Base-by-base conservation (phyloP, 2,797 vertebrate genomes). In the Petrocephalus schoutedeni region DNA sequence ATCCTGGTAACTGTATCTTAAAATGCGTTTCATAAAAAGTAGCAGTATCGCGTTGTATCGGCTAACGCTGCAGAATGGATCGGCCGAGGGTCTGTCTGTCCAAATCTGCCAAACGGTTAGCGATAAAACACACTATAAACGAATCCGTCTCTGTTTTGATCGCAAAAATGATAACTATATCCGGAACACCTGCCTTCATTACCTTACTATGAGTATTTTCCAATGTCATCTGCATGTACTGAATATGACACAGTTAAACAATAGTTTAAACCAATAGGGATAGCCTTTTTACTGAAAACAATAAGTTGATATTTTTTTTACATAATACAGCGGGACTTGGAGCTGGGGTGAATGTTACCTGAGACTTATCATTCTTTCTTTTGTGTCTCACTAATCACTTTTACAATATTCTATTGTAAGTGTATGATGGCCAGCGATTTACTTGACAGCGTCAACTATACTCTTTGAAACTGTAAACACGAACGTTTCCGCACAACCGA, bases 1-100 rank as follows among this genome's bases (percentile, higher is more conserved):
- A 95, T 96, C 95, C 94, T 96, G 95, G 95, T 95, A 94, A 94
- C 95, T 94, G 95, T 95, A 96, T 96, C 94, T 95, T 96, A 95
- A 96, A 96, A 96, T 95, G 94, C 93, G 94, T 94, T 95, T 90
- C 58, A 89, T 92, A 93, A 93, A 93, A 92, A 89, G 91, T 91
- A 86, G 90, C 90, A 92, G 92, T 28, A 10, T 54, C 45, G 45
- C 12, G 51, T 54, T 28, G 80, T 94, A 92, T 91, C 93, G 94
- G 94, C 93, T 94, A 96, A 92, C 93, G 94, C 92, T 93, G 92
- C 91, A 94, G 93, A 93, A 90, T 89, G 45, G 45, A 91, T 86
- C 91, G 93, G 93, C 91, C 86, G 92, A 92, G 91, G 87, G 45
- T 91, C 93, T 94, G 93, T 93, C 92, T 91, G 93, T 93, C 93